phyloP scores from a whole-genome alignment of 2,113 vertebrate genomes.

The Dinomys branickii region DNA sequence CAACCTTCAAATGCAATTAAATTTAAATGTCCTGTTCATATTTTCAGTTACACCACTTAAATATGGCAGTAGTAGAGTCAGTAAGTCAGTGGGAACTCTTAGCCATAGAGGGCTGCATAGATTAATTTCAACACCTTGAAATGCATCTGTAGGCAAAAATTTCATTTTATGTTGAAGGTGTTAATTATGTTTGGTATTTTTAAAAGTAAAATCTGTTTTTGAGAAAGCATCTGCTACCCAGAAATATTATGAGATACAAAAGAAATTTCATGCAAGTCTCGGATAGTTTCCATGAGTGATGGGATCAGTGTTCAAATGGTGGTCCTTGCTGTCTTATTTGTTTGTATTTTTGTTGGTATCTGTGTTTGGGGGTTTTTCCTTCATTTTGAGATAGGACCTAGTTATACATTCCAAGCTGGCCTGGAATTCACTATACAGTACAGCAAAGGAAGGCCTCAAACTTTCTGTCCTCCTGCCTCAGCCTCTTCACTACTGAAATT shows the following conservation, averaged over 20 bases:
- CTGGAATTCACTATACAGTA: not conserved
- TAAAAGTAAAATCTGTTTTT: slow-evolving; percentile 82
- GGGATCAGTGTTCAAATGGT: slow-evolving; percentile 61
- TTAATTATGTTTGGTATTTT: slow-evolving; percentile 83
- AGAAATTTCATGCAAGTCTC: slow-evolving; percentile 65
- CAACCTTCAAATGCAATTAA: not conserved
- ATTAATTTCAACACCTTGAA: slow-evolving; percentile 80
- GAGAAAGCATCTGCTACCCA: slow-evolving; percentile 80
- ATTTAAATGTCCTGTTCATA: not conserved
- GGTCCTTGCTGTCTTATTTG: not conserved
- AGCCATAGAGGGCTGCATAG: slow-evolving; percentile 16
- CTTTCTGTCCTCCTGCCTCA: not conserved
- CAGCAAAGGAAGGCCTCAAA: not conserved
- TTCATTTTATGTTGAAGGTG: slow-evolving; percentile 78
- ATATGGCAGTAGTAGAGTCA: slow-evolving; percentile 2
- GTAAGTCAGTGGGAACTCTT: not conserved
- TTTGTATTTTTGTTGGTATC: not conserved
- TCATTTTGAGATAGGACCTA: not conserved
- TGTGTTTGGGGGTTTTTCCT: not conserved
- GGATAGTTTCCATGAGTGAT: slow-evolving; percentile 49
- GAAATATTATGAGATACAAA: slow-evolving; percentile 76
- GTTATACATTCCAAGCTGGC: not conserved
- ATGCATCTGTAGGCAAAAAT: slow-evolving; percentile 80
- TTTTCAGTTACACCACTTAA: not conserved
- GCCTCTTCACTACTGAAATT: not conserved